Percentiles rank a stretch among this genome's conserved stretches.
phyloP scores from a whole-genome alignment of 2,888 invertebrate genomes.

The Apotomis betuletana region DNA sequence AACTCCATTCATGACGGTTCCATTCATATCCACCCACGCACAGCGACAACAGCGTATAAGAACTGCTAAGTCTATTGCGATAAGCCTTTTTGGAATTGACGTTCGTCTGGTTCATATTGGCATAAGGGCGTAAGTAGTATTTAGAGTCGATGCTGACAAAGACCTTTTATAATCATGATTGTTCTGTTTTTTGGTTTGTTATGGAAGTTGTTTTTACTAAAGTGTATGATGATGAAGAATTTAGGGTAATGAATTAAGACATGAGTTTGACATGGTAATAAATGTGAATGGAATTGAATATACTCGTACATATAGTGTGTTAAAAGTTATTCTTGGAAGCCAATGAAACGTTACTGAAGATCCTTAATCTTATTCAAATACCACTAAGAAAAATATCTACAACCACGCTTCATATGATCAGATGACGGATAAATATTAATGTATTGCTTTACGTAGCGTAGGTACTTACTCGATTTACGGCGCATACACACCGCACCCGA shows the following conservation, averaged over 20 bases:
- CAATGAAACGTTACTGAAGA: background rate
- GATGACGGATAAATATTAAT: background rate
- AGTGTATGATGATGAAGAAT: background rate
- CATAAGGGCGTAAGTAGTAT: background rate
- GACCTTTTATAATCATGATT: background rate
- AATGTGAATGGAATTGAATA: background rate
- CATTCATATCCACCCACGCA: slow-evolving; percentile 33
- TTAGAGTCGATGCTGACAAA: background rate
- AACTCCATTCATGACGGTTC: slow-evolving; percentile 27
- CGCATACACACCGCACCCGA: background rate
- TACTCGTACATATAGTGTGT: too few species aligned
- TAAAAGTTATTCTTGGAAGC: background rate
- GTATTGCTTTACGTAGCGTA: background rate
- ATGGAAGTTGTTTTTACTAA: background rate
- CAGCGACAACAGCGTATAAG: background rate
- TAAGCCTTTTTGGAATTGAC: background rate
- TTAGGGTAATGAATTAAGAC: background rate
- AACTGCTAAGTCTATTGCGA: background rate
- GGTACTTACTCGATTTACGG: background rate
- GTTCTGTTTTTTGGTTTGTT: background rate
- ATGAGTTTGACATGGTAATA: background rate
- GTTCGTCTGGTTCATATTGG: background rate
- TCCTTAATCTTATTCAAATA: background rate
- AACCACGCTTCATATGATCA: background rate
- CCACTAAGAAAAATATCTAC: background rate